Conservation (phyloP, 2,113 vertebrate genomes). For the Tyrannus savana region DNA sequence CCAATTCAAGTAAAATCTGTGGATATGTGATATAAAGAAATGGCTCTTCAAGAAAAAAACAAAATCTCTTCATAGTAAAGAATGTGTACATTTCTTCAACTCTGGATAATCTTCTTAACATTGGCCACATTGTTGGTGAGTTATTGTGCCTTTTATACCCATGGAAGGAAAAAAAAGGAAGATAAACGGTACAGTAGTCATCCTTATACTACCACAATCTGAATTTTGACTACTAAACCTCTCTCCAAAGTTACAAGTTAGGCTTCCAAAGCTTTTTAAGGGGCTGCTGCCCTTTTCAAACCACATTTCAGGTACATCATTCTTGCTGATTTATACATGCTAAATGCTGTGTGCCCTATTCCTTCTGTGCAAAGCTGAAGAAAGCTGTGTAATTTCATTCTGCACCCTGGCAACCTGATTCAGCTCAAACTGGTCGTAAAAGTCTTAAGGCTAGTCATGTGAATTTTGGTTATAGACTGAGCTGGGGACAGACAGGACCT, state of each 20-base stretch:
- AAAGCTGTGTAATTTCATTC: conserved; percentile 40
- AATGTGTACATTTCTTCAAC: conserved; percentile 18
- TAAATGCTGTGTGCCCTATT: conserved; percentile 53
- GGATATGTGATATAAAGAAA: neutral
- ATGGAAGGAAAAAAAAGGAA: neutral
- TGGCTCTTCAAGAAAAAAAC: neutral
- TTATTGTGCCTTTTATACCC: conserved; percentile 43
- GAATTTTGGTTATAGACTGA: neutral
- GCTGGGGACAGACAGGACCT: neutral
- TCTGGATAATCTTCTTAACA: neutral
- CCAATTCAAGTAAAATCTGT: neutral
- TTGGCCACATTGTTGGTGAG: neutral
- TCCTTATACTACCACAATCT: conserved; percentile 33
- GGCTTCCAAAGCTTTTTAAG: conserved; percentile 69
- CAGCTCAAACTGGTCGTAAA: neutral
- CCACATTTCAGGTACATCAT: conserved; percentile 56
- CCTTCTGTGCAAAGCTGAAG: conserved; percentile 22
- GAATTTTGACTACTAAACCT: conserved; percentile 61
- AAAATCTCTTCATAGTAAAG: neutral
- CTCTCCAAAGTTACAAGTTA: conserved; percentile 62
- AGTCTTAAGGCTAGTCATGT: neutral
- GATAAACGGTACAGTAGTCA: conserved; percentile 33
- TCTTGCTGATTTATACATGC: conserved; percentile 73
- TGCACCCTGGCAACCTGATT: conserved; percentile 16
- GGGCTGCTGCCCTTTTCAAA: conserved; percentile 71